Evolutionary conservation across 2,888 invertebrate species (phyloP).

Genomic region (Drosophila diplacantha): DNA sequence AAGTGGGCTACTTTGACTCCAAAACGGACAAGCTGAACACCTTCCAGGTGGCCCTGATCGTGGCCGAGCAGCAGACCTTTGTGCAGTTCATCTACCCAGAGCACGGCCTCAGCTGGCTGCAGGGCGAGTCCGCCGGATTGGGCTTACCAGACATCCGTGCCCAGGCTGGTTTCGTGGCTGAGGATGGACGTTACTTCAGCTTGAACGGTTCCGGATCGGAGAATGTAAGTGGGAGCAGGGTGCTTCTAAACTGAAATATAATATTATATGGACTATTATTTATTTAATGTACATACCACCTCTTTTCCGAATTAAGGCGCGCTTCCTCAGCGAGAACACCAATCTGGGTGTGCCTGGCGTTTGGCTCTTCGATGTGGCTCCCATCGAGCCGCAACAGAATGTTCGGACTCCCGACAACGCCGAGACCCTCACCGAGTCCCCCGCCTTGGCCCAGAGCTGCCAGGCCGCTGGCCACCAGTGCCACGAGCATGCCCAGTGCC

Average conservation of each 20-base stretch:
- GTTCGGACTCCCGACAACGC: constrained; percentile 84
- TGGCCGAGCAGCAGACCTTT: constrained; percentile 82
- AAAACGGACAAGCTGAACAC: constrained; percentile 87
- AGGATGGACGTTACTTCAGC: constrained; percentile 86
- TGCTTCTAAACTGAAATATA: not conserved
- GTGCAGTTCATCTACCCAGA: constrained; percentile 92
- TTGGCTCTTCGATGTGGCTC: constrained; percentile 92
- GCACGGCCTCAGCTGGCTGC: constrained; percentile 94
- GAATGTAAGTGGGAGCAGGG: constrained; percentile 79
- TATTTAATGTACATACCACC: too few species aligned
- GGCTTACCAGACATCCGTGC: constrained; percentile 92
- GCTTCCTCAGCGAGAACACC: constrained; percentile 84
- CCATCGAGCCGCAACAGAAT: constrained; percentile 80
- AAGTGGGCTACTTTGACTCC: constrained; percentile 86
- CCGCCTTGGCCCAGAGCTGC: constrained; percentile 78
- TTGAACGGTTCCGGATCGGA: constrained; percentile 95
- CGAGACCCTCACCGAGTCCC: constrained; percentile 77
- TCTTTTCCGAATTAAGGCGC: constrained; percentile 60
- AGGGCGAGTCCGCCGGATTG: constrained; percentile 86
- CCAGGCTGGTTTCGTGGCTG: constrained; percentile 93
- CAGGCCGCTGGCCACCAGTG: constrained; percentile 85
- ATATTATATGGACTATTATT: not conserved
- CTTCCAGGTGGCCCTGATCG: constrained; percentile 83
- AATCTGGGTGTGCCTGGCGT: constrained; percentile 91
- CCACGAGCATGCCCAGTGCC: constrained; percentile 88